These are phyloP conservation scores for Conops quadrifasciatus DNA, from an alignment of 2,888 invertebrate species.

Conservation along the genomic window DNA sequence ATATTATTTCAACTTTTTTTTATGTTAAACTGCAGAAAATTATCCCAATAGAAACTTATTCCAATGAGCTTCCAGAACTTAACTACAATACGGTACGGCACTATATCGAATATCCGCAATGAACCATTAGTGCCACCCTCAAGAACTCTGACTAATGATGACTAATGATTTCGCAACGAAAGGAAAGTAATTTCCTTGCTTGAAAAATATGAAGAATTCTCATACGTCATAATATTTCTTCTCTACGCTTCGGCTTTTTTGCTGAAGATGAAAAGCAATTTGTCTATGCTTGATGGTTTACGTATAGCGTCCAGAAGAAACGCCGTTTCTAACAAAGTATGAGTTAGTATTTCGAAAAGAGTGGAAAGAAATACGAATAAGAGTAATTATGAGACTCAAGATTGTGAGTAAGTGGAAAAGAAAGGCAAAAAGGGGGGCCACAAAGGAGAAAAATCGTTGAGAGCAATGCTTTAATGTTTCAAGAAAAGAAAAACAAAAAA, in stretches of 20 bases:
- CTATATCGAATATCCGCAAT: neutral
- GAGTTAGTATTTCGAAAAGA: neutral
- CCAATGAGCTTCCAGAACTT: neutral
- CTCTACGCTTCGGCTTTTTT: neutral
- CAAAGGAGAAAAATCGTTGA: too few species aligned
- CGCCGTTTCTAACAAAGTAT: too few species aligned
- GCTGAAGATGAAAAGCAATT: neutral
- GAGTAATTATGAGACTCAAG: neutral
- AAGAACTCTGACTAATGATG: neutral
- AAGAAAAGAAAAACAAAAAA: too few species aligned
- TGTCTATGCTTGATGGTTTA: neutral
- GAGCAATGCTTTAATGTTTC: too few species aligned
- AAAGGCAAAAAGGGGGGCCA: neutral
- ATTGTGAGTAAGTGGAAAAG: neutral
- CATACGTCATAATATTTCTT: neutral
- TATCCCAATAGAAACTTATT: too few species aligned
- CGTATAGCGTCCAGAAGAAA: neutral
- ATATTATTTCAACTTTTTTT: neutral
- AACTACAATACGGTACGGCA: neutral
- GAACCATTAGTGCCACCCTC: neutral
- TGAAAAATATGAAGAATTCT: neutral
- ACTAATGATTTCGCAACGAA: constrained; percentile 9
- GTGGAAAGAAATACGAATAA: neutral
- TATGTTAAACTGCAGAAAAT: too few species aligned
- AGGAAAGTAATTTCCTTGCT: neutral